These are phyloP conservation scores for Drymonia ruficornis DNA, from an alignment of 2,888 invertebrate species.

Conservation along the genomic window DNA sequence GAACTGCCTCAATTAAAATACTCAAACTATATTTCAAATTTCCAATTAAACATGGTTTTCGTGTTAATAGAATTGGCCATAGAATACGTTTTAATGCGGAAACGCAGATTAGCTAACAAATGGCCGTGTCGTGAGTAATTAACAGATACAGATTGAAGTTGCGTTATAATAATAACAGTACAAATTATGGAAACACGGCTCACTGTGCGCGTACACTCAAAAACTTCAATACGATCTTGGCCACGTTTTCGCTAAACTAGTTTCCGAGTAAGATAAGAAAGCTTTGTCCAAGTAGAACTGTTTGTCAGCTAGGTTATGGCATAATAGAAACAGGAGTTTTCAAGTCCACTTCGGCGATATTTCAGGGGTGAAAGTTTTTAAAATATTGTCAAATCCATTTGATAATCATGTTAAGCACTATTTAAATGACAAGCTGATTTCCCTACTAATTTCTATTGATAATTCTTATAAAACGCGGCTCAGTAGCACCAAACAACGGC, in stretches of 20 bases:
- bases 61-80: background rate
- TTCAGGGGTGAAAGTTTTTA: too few relatives aligned
- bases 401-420: too few relatives aligned
- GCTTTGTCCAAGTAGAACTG: conserved; percentile 53
- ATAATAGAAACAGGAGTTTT: too few relatives aligned
- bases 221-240: conserved; percentile 57
- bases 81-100: conserved; percentile 3
- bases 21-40: background rate
- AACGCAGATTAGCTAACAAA: conserved; percentile 21
- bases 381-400: too few relatives aligned
- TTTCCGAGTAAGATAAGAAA: conserved; percentile 64
- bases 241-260: conserved; percentile 70
- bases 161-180: conserved; percentile 32
- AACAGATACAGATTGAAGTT: conserved; percentile 27
- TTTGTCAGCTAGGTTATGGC: conserved; percentile 26
- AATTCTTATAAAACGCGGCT: too few relatives aligned
- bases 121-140: conserved; percentile 38
- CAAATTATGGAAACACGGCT: conserved; percentile 58
- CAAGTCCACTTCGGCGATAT: too few relatives aligned
- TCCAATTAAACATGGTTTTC: background rate
- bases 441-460: too few relatives aligned
- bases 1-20: too few relatives aligned
- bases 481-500: too few relatives aligned
- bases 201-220: conserved; percentile 39
- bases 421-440: too few relatives aligned